phyloP scores from a whole-genome alignment of 2,888 invertebrate genomes.

The Eucera pruinosa region DNA sequence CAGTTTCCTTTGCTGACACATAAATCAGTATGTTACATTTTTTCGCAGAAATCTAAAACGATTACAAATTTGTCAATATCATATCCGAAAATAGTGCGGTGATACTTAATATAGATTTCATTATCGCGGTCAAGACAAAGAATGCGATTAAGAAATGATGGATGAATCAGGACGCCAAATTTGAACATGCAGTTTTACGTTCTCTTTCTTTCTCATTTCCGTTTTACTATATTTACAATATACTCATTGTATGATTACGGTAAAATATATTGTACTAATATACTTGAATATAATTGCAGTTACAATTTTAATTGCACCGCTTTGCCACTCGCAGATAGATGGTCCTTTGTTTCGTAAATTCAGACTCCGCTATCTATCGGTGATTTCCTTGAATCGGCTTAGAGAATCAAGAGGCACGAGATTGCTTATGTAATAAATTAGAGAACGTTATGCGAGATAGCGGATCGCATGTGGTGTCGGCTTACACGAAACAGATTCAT shows the following conservation, averaged over 20 bases:
- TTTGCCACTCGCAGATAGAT: slow-evolving; percentile 16
- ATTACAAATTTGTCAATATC: slow-evolving; percentile 51
- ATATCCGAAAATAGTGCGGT: slow-evolving; percentile 57
- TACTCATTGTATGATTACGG: background rate
- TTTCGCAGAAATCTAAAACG: slow-evolving; percentile 34
- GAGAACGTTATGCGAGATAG: slow-evolving; percentile 54
- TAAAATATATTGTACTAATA: slow-evolving; percentile 4
- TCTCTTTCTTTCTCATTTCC: background rate
- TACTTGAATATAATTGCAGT: slow-evolving; percentile 4
- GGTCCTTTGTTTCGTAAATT: slow-evolving; percentile 20
- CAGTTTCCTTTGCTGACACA: slow-evolving; percentile 25
- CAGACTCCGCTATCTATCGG: slow-evolving; percentile 19
- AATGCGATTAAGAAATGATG: background rate
- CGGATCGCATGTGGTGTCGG: slow-evolving; percentile 69
- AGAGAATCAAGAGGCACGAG: slow-evolving; percentile 39
- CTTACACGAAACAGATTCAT: slow-evolving; percentile 69
- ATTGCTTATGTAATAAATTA: slow-evolving; percentile 76
- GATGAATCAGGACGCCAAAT: slow-evolving; percentile 1
- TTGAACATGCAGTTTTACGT: background rate
- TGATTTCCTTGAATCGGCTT: slow-evolving; percentile 51
- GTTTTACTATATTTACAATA: background rate
- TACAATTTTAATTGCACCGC: background rate
- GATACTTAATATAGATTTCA: slow-evolving; percentile 49
- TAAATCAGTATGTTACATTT: slow-evolving; percentile 32
- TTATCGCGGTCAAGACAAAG: slow-evolving; percentile 41